Evolutionary conservation across 2,888 invertebrate genomes (phyloP), one percentile per base, ranked within the genome.

Genomic region (Drosophila longiperda): DNA sequence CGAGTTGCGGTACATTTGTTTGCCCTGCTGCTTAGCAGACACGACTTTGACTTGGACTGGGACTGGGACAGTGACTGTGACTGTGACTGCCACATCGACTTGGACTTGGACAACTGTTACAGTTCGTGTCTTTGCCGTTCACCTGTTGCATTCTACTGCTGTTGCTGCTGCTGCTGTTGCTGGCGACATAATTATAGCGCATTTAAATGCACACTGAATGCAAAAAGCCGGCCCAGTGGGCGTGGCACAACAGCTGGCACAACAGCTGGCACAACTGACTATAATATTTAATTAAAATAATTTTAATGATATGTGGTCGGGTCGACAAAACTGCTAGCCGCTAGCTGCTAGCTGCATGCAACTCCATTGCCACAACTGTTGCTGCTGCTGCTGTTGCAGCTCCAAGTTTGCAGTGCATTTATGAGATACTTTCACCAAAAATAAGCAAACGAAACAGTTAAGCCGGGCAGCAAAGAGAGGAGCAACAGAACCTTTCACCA

Each of bases 391-490:
- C 60, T 42, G 67, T 57, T 33, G 65, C 45, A 29, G 29, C 29
- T 29, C 29, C 29, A 45, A 20, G 67, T 66, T 70, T 66, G 76
- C 55, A 26, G 29, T 26, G 9, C 64, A 82, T 84, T 84, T 84
- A 88, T 88, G 86, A 88, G 84, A 82, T 89, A 87, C 86, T 87
- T 87, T 87, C 86, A 89, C 86, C 86, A 87, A 89, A 88, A 83
- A 82, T 42, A 40, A 63, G 38, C 68, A 78, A 72, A 72, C 63
- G 38, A 75, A 66, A 64, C 49, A 53, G 49, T 36, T 66, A 68
- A 33, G 45, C 34, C 52, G 52, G 34, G 40, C 49, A 54, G 61
- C 72, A 29, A 38, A 68, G 72, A 49, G 49, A 68, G 34, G 69
- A 75, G 62, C 34, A 66, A 61, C 36, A 67, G 63, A 54, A 64